Conservation (phyloP, 2,797 vertebrate genomes). For the Halcyon leucocephala region DNA sequence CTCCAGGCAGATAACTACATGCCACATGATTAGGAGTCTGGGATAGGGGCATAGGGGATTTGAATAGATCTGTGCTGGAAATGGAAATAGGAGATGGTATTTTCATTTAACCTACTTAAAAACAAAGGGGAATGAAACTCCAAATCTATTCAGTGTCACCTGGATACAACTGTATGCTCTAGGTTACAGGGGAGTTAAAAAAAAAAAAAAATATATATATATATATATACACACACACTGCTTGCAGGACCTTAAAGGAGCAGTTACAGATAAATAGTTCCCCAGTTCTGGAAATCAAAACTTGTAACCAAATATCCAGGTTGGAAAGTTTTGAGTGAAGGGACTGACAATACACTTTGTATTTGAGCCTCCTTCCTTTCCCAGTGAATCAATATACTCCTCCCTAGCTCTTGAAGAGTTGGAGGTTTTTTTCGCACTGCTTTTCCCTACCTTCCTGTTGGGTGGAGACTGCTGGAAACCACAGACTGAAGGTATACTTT, state of each 20-base stretch:
- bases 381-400: not conserved
- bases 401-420: not conserved
- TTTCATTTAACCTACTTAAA: conserved; percentile 63
- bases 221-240: not conserved
- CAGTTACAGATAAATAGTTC: not conserved
- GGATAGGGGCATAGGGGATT: not conserved
- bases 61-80: conserved; percentile 16
- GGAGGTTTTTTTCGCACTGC: no score
- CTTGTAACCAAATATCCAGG: not conserved
- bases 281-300: not conserved
- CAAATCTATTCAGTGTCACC: not conserved
- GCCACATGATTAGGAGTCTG: not conserved
- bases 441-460: not conserved
- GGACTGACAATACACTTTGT: not conserved
- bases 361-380: not conserved
- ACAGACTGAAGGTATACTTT: not conserved
- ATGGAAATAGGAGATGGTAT: not conserved
- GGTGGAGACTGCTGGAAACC: not conserved
- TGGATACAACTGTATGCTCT: not conserved
- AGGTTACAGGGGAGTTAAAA: not conserved
- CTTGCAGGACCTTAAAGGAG: not conserved
- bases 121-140: conserved; percentile 45
- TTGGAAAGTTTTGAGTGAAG: not conserved
- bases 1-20: not conserved
- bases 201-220: not conserved